A percentile compares a stretch with the other conserved stretches of the same genome.
phyloP scores from a whole-genome alignment of 2,113 vertebrate genomes.

The Nyctereutes procyonoides region DNA sequence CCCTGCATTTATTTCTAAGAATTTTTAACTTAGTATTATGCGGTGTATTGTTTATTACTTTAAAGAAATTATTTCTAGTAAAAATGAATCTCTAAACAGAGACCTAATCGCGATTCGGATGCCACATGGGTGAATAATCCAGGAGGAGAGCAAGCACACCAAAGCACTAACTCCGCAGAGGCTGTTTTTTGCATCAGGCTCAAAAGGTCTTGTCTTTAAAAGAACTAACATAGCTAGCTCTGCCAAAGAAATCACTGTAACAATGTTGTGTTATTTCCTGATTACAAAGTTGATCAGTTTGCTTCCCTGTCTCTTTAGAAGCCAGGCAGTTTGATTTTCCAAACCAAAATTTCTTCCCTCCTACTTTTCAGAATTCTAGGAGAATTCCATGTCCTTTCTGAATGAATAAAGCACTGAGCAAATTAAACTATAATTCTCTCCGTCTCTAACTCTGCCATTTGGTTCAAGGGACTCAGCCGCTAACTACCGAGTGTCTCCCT shows the following conservation, averaged over 20 bases:
- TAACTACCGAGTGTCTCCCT: neutral
- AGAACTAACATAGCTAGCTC: neutral
- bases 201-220: slow-evolving; percentile 29
- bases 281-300: slow-evolving; percentile 60
- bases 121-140: neutral
- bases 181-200: neutral
- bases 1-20: slow-evolving; percentile 83
- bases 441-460: neutral
- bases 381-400: neutral
- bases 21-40: slow-evolving; percentile 83
- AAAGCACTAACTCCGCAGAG: neutral
- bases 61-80: slow-evolving; percentile 77
- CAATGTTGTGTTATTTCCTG: slow-evolving; percentile 12
- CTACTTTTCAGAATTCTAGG: slow-evolving; percentile 35
- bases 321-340: neutral
- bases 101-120: neutral
- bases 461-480: slow-evolving; percentile 29
- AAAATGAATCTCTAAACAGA: slow-evolving; percentile 73
- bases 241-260: slow-evolving; percentile 12
- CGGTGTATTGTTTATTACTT: slow-evolving; percentile 79
- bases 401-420: slow-evolving; percentile 42
- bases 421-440: slow-evolving; percentile 62
- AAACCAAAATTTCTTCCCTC: slow-evolving; percentile 58
- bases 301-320: slow-evolving; percentile 10
- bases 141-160: neutral